phyloP scores from a whole-genome alignment of 1,140 invertebrate genomes.

The Lepidotrigona ventralis region DNA sequence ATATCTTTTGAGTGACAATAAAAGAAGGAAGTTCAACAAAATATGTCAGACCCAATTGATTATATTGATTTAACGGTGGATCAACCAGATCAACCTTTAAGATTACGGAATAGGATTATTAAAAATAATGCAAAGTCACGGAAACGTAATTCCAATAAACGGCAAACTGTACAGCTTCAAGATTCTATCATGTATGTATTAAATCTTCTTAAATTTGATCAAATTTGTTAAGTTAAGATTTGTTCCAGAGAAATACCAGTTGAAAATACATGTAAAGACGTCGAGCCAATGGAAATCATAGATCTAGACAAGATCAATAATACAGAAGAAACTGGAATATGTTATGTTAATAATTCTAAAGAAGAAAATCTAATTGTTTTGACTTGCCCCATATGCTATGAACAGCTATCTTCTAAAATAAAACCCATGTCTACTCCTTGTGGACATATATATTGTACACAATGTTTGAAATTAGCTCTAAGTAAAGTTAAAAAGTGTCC shows the following conservation, averaged over 20 bases:
- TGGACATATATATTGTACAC: slow-evolving; percentile 69
- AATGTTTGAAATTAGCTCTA: slow-evolving; percentile 55
- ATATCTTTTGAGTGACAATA: neutral
- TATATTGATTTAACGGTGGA: slow-evolving; percentile 66
- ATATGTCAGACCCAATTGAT: slow-evolving; percentile 36
- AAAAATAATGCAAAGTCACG: neutral
- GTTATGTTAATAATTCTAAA: neutral
- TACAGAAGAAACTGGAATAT: neutral
- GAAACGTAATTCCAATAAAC: neutral
- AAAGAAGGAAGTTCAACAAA: neutral
- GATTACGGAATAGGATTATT: neutral
- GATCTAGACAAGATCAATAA: slow-evolving; percentile 37
- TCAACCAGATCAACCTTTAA: slow-evolving; percentile 37
- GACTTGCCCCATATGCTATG: slow-evolving; percentile 67
- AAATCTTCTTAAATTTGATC: neutral
- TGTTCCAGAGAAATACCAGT: slow-evolving; percentile 9
- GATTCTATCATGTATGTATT: slow-evolving; percentile 29
- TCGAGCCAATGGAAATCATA: slow-evolving; percentile 31
- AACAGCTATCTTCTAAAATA: slow-evolving; percentile 53
- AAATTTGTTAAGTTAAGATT: neutral
- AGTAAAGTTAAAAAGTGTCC: slow-evolving; percentile 61
- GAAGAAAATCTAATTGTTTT: slow-evolving; percentile 5
- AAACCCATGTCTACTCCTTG: slow-evolving; percentile 65
- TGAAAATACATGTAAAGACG: neutral
- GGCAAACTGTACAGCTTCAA: neutral